These are phyloP conservation scores for Aphelocoma californica DNA, from an alignment of 2,797 vertebrate species.

Conservation along the genomic window DNA sequence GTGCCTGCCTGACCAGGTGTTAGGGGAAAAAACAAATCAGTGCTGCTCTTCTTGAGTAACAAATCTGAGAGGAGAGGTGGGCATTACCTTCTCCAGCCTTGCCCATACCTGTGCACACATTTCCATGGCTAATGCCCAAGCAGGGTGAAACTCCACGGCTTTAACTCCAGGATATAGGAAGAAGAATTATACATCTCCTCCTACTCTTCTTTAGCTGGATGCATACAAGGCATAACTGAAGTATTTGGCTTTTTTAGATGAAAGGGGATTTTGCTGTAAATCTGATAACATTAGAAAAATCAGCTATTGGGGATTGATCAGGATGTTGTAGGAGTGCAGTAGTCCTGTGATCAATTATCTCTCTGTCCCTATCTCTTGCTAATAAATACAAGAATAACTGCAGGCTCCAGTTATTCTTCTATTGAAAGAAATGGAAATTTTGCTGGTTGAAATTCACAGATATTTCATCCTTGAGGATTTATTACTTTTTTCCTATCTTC, in stretches of 20 bases:
- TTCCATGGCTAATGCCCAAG: background rate
- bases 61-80: background rate
- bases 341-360: background rate
- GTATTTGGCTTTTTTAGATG: background rate
- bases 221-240: background rate
- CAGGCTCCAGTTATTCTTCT: background rate
- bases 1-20: background rate
- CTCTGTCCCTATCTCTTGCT: background rate
- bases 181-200: background rate
- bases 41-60: background rate
- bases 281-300: background rate
- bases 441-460: background rate
- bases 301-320: background rate
- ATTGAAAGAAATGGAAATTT: constrained; percentile 30
- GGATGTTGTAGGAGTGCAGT: background rate
- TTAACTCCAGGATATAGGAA: background rate
- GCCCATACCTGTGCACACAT: background rate
- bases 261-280: background rate
- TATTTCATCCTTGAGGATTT: background rate
- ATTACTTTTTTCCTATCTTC: background rate
- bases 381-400: background rate
- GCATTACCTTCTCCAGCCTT: background rate
- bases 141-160: background rate
- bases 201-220: background rate
- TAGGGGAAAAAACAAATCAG: background rate